Evolutionary conservation across 2,888 invertebrate species (phyloP).

Genomic region (Ochropleura leucogaster): DNA sequence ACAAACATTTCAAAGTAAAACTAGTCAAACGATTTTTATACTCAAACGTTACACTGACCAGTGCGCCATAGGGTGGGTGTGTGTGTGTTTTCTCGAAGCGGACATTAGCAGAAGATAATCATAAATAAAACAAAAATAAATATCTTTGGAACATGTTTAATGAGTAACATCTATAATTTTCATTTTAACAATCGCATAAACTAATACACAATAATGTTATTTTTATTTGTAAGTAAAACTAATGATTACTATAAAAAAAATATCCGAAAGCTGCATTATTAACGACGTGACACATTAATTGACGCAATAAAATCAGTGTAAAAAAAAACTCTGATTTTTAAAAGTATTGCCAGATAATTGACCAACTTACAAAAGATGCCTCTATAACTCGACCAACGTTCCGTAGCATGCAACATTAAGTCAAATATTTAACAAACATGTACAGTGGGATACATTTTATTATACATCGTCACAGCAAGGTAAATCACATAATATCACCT

Average conservation of each 20-base stretch:
- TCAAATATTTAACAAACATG: slow-evolving; percentile 56
- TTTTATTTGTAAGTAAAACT: slow-evolving; percentile 60
- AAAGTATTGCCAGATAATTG: slow-evolving; percentile 61
- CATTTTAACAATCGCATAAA: slow-evolving; percentile 83
- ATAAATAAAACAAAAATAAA: slow-evolving; percentile 68
- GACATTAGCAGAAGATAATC: neutral
- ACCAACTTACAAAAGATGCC: slow-evolving; percentile 48
- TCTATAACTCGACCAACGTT: slow-evolving; percentile 33
- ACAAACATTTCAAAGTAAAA: too few species aligned
- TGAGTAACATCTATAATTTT: slow-evolving; percentile 87
- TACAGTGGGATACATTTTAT: slow-evolving; percentile 59
- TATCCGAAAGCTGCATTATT: slow-evolving; percentile 67
- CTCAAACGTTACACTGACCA: neutral
- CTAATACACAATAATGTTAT: slow-evolving; percentile 77
- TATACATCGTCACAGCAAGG: slow-evolving; percentile 86
- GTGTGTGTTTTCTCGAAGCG: neutral
- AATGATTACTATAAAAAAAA: slow-evolving; percentile 21
- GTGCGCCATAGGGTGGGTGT: neutral
- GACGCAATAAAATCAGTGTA: slow-evolving; percentile 72
- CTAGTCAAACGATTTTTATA: too few species aligned
- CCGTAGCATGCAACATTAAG: slow-evolving; percentile 41
- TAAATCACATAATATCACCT: slow-evolving; percentile 86
- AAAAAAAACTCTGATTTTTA: slow-evolving; percentile 61
- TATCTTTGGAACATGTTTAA: slow-evolving; percentile 86
- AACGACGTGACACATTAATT: slow-evolving; percentile 68